These are phyloP conservation scores for Parotocinclus haroldoi DNA, from an alignment of 2,797 vertebrate genomes.

Conservation along the genomic window DNA sequence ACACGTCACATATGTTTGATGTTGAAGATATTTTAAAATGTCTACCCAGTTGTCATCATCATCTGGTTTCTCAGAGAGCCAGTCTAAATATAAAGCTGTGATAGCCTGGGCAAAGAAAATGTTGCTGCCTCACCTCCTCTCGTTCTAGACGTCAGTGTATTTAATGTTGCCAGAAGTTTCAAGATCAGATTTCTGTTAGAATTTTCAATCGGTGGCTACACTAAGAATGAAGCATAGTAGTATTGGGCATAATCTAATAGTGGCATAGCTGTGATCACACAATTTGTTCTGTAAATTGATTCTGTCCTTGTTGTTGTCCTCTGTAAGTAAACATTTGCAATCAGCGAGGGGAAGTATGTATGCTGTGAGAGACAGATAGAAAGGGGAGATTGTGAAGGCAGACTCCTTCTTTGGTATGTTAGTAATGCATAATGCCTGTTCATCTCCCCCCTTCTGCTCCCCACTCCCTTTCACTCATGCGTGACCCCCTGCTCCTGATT, in stretches of 20 bases:
- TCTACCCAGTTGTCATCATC: slow-evolving; percentile 3
- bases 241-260: neutral
- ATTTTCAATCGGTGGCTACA: neutral
- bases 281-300: neutral
- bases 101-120: slow-evolving; percentile 66
- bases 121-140: slow-evolving; percentile 41
- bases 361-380: slow-evolving; percentile 14
- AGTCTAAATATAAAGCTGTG: slow-evolving; percentile 63
- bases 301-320: slow-evolving; percentile 8
- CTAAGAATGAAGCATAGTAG: neutral
- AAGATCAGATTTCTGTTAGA: slow-evolving; percentile 7
- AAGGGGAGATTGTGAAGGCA: slow-evolving; percentile 38
- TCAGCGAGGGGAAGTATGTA: slow-evolving; percentile 6
- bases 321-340: neutral
- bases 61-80: slow-evolving; percentile 47
- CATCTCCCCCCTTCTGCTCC: slow-evolving; percentile 19
- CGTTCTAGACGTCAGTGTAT: neutral
- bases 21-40: slow-evolving; percentile 12
- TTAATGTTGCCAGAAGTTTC: slow-evolving; percentile 4
- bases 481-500: slow-evolving; percentile 22
- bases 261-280: slow-evolving; percentile 1
- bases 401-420: slow-evolving; percentile 43
- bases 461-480: slow-evolving; percentile 34
- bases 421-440: slow-evolving; percentile 39
- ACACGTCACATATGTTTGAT: neutral